phyloP scores from a whole-genome alignment of 2,113 vertebrate species.

The Pongo abelii region DNA sequence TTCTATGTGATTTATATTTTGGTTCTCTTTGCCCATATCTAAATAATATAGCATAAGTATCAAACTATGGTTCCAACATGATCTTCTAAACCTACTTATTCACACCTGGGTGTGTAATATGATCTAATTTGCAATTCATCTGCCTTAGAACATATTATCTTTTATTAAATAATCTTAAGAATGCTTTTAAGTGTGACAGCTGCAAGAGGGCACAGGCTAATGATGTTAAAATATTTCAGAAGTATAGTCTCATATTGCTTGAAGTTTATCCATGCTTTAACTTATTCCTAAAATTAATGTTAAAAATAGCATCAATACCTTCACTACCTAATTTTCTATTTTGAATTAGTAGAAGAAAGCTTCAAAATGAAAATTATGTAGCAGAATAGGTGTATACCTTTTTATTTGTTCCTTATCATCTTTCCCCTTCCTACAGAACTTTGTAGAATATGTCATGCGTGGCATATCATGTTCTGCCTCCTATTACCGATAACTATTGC shows the following conservation, averaged over 20 bases:
- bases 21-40: background rate
- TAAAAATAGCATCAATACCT: background rate
- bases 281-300: background rate
- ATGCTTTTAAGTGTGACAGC: conserved; percentile 68
- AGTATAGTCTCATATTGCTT: background rate
- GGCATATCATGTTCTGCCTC: background rate
- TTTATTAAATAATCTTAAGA: conserved; percentile 60
- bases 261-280: background rate
- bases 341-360: background rate
- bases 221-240: conserved; percentile 13
- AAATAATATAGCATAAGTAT: background rate
- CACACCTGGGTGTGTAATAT: background rate
- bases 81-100: background rate
- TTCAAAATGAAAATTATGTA: background rate
- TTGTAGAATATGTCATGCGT: background rate
- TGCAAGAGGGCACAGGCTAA: conserved; percentile 35
- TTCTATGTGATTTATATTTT: background rate
- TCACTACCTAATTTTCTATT: conserved; percentile 4
- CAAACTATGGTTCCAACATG: background rate
- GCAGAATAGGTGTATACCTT: background rate
- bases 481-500: background rate
- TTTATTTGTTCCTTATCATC: background rate
- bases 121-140: conserved; percentile 11
- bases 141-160: conserved; percentile 41
- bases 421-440: background rate